Evolutionary conservation across 2,888 invertebrate genomes (phyloP).

Genomic region (Hoplodrina ambigua): DNA sequence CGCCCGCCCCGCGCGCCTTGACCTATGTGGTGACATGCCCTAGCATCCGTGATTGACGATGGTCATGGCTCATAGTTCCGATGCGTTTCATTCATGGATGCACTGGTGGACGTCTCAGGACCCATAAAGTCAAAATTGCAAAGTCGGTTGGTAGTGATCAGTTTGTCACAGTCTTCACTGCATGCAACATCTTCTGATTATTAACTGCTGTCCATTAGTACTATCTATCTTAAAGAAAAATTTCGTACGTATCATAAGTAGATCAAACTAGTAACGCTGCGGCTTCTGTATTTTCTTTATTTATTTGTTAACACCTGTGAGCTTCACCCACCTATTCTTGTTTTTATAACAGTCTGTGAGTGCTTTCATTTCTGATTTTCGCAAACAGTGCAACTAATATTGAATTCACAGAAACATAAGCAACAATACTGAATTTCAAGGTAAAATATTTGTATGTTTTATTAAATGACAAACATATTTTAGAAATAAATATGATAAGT

Average conservation of each 20-base stretch:
- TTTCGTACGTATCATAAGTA: background rate
- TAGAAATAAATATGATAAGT: conserved; percentile 46
- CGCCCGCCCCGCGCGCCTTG: conserved; percentile 71
- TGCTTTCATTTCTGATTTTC: conserved; percentile 35
- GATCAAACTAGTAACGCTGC: conserved; percentile 2
- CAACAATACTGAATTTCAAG: conserved; percentile 18
- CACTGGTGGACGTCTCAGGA: conserved; percentile 17
- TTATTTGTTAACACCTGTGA: conserved; percentile 49
- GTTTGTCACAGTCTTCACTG: background rate
- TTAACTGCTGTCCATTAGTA: background rate
- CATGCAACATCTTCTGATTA: background rate
- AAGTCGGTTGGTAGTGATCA: background rate
- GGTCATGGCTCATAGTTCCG: conserved; percentile 69
- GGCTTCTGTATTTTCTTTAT: conserved; percentile 18
- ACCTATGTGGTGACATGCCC: conserved; percentile 77
- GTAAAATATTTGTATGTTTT: conserved; percentile 26
- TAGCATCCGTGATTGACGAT: conserved; percentile 73
- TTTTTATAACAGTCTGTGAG: conserved; percentile 38
- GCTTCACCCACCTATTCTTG: conserved; percentile 49
- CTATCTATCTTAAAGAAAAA: background rate
- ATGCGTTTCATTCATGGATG: conserved; percentile 47
- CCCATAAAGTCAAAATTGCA: conserved; percentile 12
- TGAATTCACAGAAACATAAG: conserved; percentile 1
- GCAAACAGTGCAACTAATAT: conserved; percentile 5
- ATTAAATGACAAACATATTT: conserved; percentile 35